Evolutionary conservation across 2,888 invertebrate species (phyloP).

Genomic region (Eupithecia vulgata): DNA sequence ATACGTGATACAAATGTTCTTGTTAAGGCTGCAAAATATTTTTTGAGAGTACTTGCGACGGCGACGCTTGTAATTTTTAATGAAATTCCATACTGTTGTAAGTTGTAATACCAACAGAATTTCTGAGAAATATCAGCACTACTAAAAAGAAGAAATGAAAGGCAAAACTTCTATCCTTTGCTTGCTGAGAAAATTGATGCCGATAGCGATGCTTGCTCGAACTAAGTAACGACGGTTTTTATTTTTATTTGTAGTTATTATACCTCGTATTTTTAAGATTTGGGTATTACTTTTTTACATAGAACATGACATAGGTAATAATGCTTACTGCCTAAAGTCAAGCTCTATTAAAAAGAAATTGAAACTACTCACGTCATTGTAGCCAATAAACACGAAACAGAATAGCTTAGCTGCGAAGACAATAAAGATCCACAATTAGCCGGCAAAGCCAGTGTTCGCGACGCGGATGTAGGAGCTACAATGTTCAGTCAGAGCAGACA

Average conservation of each 20-base stretch:
- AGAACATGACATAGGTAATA: not conserved
- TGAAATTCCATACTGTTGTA: not conserved
- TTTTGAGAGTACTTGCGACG: not conserved
- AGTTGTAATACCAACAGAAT: not conserved
- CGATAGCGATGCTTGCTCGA: not conserved
- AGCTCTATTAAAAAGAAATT: not conserved
- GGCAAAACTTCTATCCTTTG: not conserved
- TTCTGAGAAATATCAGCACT: not conserved
- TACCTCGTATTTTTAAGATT: not conserved
- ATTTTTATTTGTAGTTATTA: slow-evolving; percentile 5
- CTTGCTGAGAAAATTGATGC: slow-evolving; percentile 14
- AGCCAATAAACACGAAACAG: slow-evolving; percentile 13
- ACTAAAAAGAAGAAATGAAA: not conserved
- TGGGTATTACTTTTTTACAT: not conserved
- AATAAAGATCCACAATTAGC: slow-evolving; percentile 25
- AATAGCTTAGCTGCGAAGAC: slow-evolving; percentile 18
- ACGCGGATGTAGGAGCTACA: slow-evolving; percentile 35
- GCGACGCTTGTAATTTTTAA: not conserved
- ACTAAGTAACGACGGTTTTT: slow-evolving; percentile 3
- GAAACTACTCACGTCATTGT: slow-evolving; percentile 37
- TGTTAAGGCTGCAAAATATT: not conserved
- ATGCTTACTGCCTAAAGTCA: not conserved
- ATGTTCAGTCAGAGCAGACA: slow-evolving; percentile 36
- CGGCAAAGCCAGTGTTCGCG: slow-evolving; percentile 24
- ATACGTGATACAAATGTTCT: not conserved